Conservation (phyloP, 2,888 invertebrate species). For the Macrosiphum euphorbiae region DNA sequence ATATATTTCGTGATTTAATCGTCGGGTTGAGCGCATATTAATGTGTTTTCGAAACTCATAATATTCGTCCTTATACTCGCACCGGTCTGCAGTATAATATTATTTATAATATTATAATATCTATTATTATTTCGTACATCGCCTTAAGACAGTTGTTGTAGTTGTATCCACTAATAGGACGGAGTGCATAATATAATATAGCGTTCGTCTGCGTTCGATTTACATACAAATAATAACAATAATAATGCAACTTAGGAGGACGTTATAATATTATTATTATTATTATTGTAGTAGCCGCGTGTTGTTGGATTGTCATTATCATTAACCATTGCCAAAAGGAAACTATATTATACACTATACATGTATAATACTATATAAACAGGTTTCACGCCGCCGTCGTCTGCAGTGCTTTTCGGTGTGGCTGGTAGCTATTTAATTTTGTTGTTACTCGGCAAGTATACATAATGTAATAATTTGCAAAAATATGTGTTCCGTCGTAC, state of each 20-base stretch:
- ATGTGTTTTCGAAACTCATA: background rate
- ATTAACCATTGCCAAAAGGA: conserved; percentile 36
- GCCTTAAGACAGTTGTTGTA: background rate
- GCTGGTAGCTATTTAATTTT: background rate
- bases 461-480: background rate
- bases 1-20: background rate
- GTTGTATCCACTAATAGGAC: background rate
- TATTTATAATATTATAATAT: background rate
- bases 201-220: background rate
- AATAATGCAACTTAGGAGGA: background rate
- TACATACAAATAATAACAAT: conserved; percentile 21
- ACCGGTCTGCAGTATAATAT: background rate
- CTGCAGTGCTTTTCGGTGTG: background rate
- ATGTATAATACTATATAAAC: background rate
- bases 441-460: background rate
- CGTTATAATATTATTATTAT: background rate
- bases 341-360: background rate
- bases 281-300: background rate
- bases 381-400: background rate
- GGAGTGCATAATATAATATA: background rate
- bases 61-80: background rate
- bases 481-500: background rate
- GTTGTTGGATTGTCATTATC: background rate
- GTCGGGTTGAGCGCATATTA: background rate
- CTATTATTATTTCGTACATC: background rate